Conservation (phyloP, 2,888 invertebrate genomes). For the Peribatodes rhomboidaria region DNA sequence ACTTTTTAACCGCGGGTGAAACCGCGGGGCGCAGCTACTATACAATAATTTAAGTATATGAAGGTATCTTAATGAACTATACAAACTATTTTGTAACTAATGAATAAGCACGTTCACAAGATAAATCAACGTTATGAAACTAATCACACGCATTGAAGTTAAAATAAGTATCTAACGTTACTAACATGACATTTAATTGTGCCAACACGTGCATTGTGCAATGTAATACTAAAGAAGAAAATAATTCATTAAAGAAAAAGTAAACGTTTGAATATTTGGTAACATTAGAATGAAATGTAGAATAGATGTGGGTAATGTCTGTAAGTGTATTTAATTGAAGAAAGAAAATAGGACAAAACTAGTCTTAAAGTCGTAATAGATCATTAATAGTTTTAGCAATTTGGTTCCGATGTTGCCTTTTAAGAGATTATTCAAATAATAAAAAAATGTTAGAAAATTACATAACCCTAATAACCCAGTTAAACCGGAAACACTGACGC, state of each 20-base stretch:
- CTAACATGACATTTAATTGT: background rate
- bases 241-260: background rate
- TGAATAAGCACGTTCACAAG: slow-evolving; percentile 18
- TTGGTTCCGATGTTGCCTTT: background rate
- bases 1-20: no score
- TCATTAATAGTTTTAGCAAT: background rate
- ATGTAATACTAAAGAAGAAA: background rate
- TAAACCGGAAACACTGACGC: slow-evolving; percentile 8
- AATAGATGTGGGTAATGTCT: no score
- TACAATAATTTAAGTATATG: no score
- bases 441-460: slow-evolving; percentile 1
- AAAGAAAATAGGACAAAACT: no score
- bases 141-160: background rate
- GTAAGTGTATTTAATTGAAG: no score
- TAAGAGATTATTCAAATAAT: background rate
- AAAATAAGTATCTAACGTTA: background rate
- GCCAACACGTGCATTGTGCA: background rate
- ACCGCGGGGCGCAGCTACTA: no score
- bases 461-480: slow-evolving; percentile 1
- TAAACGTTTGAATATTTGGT: background rate
- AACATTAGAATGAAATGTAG: background rate
- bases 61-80: background rate
- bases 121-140: slow-evolving; percentile 12
- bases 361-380: no score
- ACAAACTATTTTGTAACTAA: slow-evolving; percentile 3